Evolutionary conservation across 1,140 invertebrate genomes (phyloP), one percentile per base, ranked within the genome.

Genomic region (Magallana gigas): DNA sequence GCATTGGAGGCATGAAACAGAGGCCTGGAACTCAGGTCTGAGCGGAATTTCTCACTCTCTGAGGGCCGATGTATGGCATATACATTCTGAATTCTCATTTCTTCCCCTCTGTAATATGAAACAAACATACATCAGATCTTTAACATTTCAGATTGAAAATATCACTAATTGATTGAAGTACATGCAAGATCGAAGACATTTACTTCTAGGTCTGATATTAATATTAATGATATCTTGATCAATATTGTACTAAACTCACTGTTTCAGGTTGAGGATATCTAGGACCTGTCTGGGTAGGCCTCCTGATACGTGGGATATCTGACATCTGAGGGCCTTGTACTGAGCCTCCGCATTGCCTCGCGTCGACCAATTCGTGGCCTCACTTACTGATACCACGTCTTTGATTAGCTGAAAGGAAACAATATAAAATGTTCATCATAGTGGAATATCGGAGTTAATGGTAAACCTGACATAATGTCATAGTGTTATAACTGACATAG

Each of bases 341-440:
- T 94, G 93, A 12, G 93, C 89, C 86, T 91, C 88, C 16, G 88
- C 83, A 56, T 90, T 91, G 12, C 90, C 84, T 82, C 90, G 89
- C 11, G 83, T 88, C 12, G 88, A 91, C 92, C 93, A 94, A 85
- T 91, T 88, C 9, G 93, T 94, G 36, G 92, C 90, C 82, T 94
- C 94, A 87, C 90, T 92, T 0, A 94, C 92, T 7, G 93, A 89
- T n/a, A 93, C 82, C 90, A 94, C 92, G 76, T 94, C 94, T 59
- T 90, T 91, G 14, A 94, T 91, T 80, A 94, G 83, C 93, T 94
- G 9, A 29, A n/a, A 83, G 8, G 18, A 58, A 18, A 56, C 16
- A 14, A 48, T 48, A 48, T 48, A 48, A 48, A 48, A 48, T 48
- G 0, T 48, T 48, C 48, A n/a, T 84, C 8, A 57, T 84, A 16